Conservation (phyloP, 2,113 vertebrate genomes). For the Melanotaenia duboulayi region DNA sequence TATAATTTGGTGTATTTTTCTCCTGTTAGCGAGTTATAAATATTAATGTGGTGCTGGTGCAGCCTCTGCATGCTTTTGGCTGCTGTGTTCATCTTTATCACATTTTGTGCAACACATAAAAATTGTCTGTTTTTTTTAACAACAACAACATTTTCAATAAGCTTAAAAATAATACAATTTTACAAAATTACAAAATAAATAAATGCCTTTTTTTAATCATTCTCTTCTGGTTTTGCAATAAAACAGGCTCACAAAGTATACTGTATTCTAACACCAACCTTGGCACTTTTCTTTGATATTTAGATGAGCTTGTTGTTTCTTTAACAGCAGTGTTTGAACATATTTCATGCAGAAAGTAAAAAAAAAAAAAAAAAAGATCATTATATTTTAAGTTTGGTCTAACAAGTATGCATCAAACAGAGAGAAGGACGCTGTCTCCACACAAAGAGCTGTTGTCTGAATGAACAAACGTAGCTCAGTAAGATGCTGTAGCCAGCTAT, state of each 20-base stretch:
- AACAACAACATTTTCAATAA: constrained; percentile 53
- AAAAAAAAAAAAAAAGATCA: constrained; percentile 41
- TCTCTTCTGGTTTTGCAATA: constrained; percentile 33
- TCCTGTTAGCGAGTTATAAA: constrained; percentile 36
- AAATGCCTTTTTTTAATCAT: constrained; percentile 10
- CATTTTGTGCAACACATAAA: constrained; percentile 48
- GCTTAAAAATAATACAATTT: constrained; percentile 46
- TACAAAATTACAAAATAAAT: constrained; percentile 73
- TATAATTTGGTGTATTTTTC: constrained; percentile 26
- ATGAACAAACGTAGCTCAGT: constrained; percentile 11
- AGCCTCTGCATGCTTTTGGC: constrained; percentile 66
- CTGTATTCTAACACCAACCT: constrained; percentile 23
- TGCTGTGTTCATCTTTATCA: constrained; percentile 55
- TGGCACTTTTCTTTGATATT: constrained; percentile 56
- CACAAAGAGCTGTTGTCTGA: constrained; percentile 16
- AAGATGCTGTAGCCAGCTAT: constrained; percentile 22
- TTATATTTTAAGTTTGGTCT: constrained; percentile 31
- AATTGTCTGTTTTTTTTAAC: constrained; percentile 20
- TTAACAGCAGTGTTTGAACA: constrained; percentile 36
- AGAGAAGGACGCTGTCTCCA: constrained; percentile 21
- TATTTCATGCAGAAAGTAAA: constrained; percentile 60
- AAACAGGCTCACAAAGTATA: constrained; percentile 37
- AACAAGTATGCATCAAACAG: constrained; percentile 26
- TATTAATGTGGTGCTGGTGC: constrained; percentile 40
- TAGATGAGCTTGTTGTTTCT: constrained; percentile 15